phyloP scores from a whole-genome alignment of 2,113 vertebrate genomes.

The Megatriorchis doriae region DNA sequence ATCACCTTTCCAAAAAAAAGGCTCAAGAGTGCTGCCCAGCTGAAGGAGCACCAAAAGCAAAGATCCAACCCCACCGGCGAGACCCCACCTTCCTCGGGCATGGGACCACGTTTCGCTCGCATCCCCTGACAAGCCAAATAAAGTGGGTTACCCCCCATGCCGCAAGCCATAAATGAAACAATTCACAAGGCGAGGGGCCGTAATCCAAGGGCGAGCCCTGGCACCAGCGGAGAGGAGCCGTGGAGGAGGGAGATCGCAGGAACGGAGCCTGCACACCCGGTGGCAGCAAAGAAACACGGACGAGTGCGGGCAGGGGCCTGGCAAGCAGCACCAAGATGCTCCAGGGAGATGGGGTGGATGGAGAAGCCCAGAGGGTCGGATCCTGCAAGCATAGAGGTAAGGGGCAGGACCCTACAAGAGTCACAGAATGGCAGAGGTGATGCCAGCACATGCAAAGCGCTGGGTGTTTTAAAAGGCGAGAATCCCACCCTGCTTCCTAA shows the following conservation, averaged over 20 bases:
- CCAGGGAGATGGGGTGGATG: background rate
- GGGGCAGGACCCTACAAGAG: background rate
- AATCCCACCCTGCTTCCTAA: background rate
- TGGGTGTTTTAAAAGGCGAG: rapidly evolving
- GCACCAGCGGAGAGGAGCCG: rapidly evolving
- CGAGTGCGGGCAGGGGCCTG: background rate
- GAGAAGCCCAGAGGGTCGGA: background rate
- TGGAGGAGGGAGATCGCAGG: background rate
- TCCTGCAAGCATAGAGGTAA: background rate
- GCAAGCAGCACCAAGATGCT: background rate
- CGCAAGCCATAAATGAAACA: rapidly evolving
- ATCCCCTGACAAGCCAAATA: background rate
- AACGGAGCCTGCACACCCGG: constrained; percentile 32
- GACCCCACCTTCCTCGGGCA: background rate
- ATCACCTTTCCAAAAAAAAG: background rate
- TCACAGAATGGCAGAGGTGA: background rate
- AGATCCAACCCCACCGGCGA: background rate
- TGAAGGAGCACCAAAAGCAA: rapidly evolving
- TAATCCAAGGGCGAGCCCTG: rapidly evolving
- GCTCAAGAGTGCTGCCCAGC: background rate
- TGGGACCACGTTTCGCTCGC: rapidly evolving
- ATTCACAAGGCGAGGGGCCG: rapidly evolving
- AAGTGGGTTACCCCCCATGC: rapidly evolving
- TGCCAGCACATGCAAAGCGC: background rate
- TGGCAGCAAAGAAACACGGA: constrained; percentile 50